Percentiles rank a stretch among this genome's conserved stretches.
phyloP scores from a whole-genome alignment of 2,888 invertebrate species.

The Agonopterix subpropinquella region DNA sequence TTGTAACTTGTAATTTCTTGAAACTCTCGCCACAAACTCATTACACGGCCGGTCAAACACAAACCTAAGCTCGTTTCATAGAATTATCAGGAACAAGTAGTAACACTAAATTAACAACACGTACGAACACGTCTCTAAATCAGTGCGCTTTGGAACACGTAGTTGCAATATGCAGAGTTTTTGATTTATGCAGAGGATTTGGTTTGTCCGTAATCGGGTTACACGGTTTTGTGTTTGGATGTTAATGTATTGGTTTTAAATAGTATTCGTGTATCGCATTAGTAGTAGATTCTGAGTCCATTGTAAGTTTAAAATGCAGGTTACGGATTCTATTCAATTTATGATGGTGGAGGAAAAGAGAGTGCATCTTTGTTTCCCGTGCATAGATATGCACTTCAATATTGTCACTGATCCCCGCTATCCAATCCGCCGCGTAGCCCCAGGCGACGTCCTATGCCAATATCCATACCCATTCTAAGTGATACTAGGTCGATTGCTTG shows the following conservation, averaged over 20 bases:
- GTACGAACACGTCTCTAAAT: constrained; percentile 33
- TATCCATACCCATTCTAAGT: too few relatives aligned
- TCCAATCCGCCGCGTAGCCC: too few relatives aligned
- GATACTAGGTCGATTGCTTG: too few relatives aligned
- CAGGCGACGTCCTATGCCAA: too few relatives aligned
- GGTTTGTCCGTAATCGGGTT: constrained; percentile 6
- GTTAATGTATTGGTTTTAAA: constrained; percentile 2
- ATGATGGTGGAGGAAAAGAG: too few relatives aligned
- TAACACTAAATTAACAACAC: constrained; percentile 24
- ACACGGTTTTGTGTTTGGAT: constrained; percentile 5
- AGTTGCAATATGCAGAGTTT: constrained; percentile 33
- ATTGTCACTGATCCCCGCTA: too few relatives aligned
- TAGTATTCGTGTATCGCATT: background rate
- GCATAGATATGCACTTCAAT: too few relatives aligned
- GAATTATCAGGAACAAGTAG: constrained; percentile 27
- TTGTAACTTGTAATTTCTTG: too few relatives aligned
- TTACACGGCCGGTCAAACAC: constrained; percentile 6
- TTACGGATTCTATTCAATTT: too few relatives aligned
- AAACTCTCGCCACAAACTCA: constrained; percentile 4
- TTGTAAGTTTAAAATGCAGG: too few relatives aligned
- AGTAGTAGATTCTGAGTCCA: too few relatives aligned
- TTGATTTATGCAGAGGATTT: constrained; percentile 30
- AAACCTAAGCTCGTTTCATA: constrained; percentile 6
- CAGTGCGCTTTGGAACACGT: constrained; percentile 26
- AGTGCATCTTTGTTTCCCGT: too few relatives aligned